Evolutionary conservation across 2,113 vertebrate species (phyloP), one percentile per base, ranked within the genome.

Genomic region (Silurus meridionalis): DNA sequence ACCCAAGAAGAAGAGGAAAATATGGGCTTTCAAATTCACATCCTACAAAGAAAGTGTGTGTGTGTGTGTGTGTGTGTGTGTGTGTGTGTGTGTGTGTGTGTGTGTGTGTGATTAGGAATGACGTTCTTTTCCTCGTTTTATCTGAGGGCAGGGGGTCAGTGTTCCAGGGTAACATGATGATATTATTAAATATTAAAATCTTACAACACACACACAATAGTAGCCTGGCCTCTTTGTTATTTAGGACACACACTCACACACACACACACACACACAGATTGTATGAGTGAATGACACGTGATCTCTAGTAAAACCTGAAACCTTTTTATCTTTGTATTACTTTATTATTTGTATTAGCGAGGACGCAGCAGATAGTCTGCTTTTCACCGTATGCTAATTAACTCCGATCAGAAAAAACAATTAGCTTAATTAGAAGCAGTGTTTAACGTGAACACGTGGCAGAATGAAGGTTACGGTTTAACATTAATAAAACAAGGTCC

Each of bases 111-210:
- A 77, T 85, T 85, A 85, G 78, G 60, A 78, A 37, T 64, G 37
- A 50, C 83, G 15, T 75, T 84, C 58, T 63, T 74, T 75, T 8
- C 46, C 53, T 53, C 21, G 82, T 67, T 60, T 69, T 57, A 72
- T 72, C 67, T 83, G 64, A 83, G 82, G 66, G 82, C 82, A 72
- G 82, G 83, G 61, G 83, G 83, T 78, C 58, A 78, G 60, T 85
- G 83, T 55, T 85, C 48, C 74, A 53, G 74, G 1, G 83, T 85
- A 85, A 85, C 83, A 75, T 46, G 83, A 85, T 85, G 55, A 85
- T 64, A 52, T 78, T 48, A 78, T 85, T 53, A 85, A 85, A 85
- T 78, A 78, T 85, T 78, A 85, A 85, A 85, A 66, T 52, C 71
- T 57, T 46, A 74, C 67, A 84, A 84, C 82, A 15, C 52, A 71